phyloP scores from a whole-genome alignment of 2,797 vertebrate genomes.

The Hippoglossus hippoglossus region DNA sequence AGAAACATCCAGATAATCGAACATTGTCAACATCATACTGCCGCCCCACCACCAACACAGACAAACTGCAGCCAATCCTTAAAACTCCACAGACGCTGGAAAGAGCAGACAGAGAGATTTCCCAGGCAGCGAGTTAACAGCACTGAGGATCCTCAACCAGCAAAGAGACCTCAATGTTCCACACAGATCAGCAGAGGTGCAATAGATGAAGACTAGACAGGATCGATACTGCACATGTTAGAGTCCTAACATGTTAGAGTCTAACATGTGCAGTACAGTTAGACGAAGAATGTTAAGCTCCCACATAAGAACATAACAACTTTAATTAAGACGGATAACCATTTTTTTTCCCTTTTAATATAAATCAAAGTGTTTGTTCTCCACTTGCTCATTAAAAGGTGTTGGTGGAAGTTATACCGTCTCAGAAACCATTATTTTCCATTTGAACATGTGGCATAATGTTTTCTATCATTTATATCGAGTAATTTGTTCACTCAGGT shows the following conservation, averaged over 20 bases:
- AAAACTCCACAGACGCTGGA: conserved; percentile 1
- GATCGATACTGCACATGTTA: conserved; percentile 31
- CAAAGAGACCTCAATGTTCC: conserved; percentile 19
- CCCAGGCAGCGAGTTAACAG: conserved; percentile 29
- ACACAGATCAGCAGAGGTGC: conserved; percentile 20
- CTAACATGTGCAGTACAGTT: too few relatives aligned
- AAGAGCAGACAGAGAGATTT: conserved; percentile 19
- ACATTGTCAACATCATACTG: neutral
- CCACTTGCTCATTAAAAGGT: neutral
- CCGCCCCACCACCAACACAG: neutral
- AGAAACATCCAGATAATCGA: conserved; percentile 25
- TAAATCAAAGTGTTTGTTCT: neutral
- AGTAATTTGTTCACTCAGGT: neutral
- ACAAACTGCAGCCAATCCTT: conserved; percentile 13
- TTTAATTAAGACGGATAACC: too few relatives aligned
- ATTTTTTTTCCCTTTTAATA: too few relatives aligned
- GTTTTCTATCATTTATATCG: neutral
- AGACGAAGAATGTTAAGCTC: conserved; percentile 2
- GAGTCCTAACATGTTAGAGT: too few relatives aligned
- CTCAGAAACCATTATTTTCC: neutral
- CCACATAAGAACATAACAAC: neutral
- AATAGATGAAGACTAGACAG: conserved; percentile 11
- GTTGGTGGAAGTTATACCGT: neutral
- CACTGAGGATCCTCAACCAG: conserved; percentile 15
- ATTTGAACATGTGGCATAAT: too few relatives aligned